Base-by-base conservation (phyloP, 1,140 invertebrate species). In the Pogonus chalceus region DNA sequence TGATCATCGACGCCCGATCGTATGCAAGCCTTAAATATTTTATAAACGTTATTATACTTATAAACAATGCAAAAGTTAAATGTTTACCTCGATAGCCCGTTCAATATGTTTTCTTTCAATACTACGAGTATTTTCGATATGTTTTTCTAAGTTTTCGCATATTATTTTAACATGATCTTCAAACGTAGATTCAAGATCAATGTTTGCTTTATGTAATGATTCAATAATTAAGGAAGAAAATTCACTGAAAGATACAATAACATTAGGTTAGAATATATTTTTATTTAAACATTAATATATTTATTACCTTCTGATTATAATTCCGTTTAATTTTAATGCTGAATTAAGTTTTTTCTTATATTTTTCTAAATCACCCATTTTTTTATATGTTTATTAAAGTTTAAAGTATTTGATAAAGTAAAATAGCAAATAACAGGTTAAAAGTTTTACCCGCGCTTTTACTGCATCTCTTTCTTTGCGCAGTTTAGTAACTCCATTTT, bases 41-140 rank as follows among this genome's bases (percentile, higher is more conserved):
- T 53, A 56, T 18, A 35, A 26, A 49, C 4, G 39, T 58, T 52
- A 31, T 56, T 12, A 48, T 26, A n/a, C 35, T 10, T 26, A 18
- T 39, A 18, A 35, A 4, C 18, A 1, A 47, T 49, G 51, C n/a
- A 49, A 20, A 43, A 23, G 24, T 56, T 55, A 12, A 57, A 49
- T 43, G 26, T 18, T 71, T 65, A 84, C 83, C 66, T 80, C 81
- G 43, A 88, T 81, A 14, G 88, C 89, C 57, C 77, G 64, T 69
- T 89, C 83, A 60, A 92, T 73, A 54, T 82, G 78, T 31, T 81
- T 74, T 50, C 81, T 77, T 57, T 85, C 83, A 43, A 95, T 79
- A 51, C 87, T 80, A 7, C 83, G 76, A 53, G 78, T 79, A 4
- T 71, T 65, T 16, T 91, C 69, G 56, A 84, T 80, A 64, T 90